These are phyloP conservation scores for Loriculus beryllinus DNA, from an alignment of 2,797 vertebrate genomes.

Conservation along the genomic window DNA sequence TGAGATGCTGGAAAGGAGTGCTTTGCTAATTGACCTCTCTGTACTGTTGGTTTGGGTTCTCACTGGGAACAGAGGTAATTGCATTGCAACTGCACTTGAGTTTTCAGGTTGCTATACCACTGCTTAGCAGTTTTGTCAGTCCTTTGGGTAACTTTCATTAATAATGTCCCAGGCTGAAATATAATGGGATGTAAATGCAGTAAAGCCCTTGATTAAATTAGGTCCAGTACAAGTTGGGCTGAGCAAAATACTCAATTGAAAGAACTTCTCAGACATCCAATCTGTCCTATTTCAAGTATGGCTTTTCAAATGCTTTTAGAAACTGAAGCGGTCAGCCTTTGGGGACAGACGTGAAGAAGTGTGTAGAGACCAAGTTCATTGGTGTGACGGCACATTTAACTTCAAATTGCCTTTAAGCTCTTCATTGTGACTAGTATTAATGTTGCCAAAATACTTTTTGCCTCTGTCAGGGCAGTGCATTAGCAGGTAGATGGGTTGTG, in stretches of 20 bases:
- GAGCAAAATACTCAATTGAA: not conserved
- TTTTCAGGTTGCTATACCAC: slow-evolving; percentile 1
- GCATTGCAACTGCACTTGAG: not conserved
- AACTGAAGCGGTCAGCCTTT: not conserved
- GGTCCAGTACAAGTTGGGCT: not conserved
- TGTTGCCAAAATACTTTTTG: not conserved
- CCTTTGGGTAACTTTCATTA: not conserved
- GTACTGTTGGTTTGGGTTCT: not conserved
- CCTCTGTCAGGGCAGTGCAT: not conserved
- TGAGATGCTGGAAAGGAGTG: not conserved
- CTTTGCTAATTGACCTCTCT: slow-evolving; percentile 25
- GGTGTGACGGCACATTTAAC: not conserved
- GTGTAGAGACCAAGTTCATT: not conserved
- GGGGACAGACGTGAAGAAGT: fast-evolving
- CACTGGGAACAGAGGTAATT: not conserved
- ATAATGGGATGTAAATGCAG: not conserved
- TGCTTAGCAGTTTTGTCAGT: slow-evolving; percentile 1
- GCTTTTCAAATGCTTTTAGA: not conserved
- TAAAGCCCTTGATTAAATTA: slow-evolving; percentile 21
- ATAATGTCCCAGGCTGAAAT: not conserved
- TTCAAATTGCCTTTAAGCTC: not conserved
- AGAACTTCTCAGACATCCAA: not conserved
- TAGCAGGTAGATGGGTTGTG: not conserved
- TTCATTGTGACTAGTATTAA: not conserved
- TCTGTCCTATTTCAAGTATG: not conserved